Percentiles rank a stretch among this genome's conserved stretches.
Conservation (phyloP, 2,113 vertebrate species). For the Gymnobelideus leadbeateri region DNA sequence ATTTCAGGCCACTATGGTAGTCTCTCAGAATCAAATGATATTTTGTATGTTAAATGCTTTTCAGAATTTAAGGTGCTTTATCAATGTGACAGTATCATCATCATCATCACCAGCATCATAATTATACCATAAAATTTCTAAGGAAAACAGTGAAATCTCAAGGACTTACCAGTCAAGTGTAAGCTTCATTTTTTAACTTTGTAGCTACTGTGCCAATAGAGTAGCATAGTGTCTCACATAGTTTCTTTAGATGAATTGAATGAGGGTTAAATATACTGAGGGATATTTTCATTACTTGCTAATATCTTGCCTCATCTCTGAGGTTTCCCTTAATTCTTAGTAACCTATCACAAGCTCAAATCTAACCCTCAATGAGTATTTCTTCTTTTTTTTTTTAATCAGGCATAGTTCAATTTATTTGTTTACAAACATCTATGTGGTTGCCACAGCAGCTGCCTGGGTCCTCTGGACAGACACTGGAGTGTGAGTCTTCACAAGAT, state of each 20-base stretch:
- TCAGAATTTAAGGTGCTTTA: not conserved
- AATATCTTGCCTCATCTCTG: not conserved
- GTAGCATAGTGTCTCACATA: not conserved
- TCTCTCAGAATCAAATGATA: not conserved
- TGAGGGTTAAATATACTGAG: not conserved
- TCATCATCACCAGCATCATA: too few species aligned
- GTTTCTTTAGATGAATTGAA: not conserved
- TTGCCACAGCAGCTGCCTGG: too few species aligned
- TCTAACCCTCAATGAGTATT: not conserved
- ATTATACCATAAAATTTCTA: not conserved
- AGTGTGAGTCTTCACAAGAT: too few species aligned
- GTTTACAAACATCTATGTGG: too few species aligned
- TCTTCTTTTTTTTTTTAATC: too few species aligned
- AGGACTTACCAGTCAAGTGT: not conserved
- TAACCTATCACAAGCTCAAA: not conserved
- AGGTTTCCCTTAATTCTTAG: not conserved
- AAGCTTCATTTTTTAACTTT: not conserved
- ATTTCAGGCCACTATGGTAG: not conserved
- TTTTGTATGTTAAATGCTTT: not conserved
- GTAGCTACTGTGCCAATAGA: not conserved
- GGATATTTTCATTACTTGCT: not conserved
- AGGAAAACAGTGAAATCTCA: not conserved
- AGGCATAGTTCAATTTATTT: too few species aligned
- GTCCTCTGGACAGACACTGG: too few species aligned
- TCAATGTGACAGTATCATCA: not conserved